Evolutionary conservation across 2,797 vertebrate genomes (phyloP).

Genomic region (Cuniculus paca): DNA sequence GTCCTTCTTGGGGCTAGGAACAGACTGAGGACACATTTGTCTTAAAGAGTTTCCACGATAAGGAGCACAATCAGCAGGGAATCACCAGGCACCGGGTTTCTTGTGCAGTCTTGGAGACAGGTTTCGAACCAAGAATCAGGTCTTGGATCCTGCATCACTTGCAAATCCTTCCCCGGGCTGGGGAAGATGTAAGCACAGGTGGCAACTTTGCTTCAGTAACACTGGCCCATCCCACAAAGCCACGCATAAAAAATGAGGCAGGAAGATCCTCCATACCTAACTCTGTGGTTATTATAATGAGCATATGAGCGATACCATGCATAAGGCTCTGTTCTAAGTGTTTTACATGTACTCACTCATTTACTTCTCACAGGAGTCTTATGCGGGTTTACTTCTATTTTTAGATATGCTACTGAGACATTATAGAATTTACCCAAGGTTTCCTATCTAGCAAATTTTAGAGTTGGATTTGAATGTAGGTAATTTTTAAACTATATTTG

Average conservation of each 20-base stretch:
- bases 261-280: background rate
- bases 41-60: conserved; percentile 18
- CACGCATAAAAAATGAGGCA: background rate
- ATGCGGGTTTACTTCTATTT: background rate
- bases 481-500: background rate
- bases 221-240: background rate
- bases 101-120: background rate
- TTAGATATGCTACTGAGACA: background rate
- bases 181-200: background rate
- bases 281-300: background rate
- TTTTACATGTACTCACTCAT: background rate
- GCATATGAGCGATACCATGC: background rate
- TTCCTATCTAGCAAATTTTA: background rate
- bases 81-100: background rate
- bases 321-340: background rate
- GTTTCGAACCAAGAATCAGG: background rate
- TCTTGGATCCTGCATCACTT: background rate
- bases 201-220: background rate
- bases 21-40: background rate
- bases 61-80: background rate
- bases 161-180: background rate
- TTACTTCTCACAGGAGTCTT: background rate
- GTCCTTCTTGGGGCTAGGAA: background rate
- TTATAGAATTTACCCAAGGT: background rate
- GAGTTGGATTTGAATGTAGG: background rate